Conservation (phyloP, 2,113 vertebrate genomes). For the Tricholaema leucomelas region DNA sequence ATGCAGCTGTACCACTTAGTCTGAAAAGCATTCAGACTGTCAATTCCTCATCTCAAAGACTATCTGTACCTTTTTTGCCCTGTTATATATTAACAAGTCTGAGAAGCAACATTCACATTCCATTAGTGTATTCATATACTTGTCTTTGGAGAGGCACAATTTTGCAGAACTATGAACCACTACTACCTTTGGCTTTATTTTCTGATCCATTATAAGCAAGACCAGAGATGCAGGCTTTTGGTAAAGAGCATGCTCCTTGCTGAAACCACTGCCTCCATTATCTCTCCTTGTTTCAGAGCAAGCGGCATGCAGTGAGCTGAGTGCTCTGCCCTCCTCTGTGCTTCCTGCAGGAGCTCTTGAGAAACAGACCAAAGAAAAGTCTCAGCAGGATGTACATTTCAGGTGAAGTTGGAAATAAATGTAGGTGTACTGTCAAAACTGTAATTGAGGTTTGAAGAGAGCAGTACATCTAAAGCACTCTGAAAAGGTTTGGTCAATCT, state of each 20-base stretch:
- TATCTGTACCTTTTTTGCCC: background rate
- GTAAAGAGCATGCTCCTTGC: accelerated
- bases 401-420: background rate
- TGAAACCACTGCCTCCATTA: background rate
- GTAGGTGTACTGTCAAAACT: background rate
- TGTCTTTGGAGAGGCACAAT: background rate
- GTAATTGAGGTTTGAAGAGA: background rate
- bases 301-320: background rate
- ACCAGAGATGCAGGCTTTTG: background rate
- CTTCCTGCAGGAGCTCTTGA: background rate
- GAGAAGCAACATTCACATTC: background rate
- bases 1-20: background rate
- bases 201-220: background rate
- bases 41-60: background rate
- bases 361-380: background rate
- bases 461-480: background rate
- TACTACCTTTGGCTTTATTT: background rate
- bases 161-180: background rate
- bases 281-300: background rate
- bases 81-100: background rate
- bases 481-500: background rate
- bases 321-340: background rate
- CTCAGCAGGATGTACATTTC: background rate
- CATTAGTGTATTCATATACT: background rate
- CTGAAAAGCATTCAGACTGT: background rate